A percentile compares a stretch with the other conserved stretches of the same genome.
Evolutionary conservation across 2,888 invertebrate genomes (phyloP).

Genomic region (Metallyticus violacea): DNA sequence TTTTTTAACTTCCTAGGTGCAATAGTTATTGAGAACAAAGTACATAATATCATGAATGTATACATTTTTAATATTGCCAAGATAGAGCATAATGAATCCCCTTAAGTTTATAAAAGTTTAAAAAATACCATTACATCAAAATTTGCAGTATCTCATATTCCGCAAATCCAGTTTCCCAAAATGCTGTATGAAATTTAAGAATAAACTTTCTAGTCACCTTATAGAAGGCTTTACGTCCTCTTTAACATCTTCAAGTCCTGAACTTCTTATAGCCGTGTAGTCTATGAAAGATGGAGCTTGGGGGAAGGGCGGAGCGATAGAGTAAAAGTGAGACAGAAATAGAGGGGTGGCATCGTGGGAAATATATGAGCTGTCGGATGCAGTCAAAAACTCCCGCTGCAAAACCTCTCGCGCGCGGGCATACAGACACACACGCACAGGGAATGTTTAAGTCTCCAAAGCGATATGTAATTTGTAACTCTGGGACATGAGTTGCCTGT

Average conservation of each 20-base stretch:
- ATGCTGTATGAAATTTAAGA: too few relatives aligned
- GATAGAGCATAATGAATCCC: too few relatives aligned
- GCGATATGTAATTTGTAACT: neutral
- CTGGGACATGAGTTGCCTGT: neutral
- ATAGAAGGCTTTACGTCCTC: neutral
- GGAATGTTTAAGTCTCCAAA: neutral
- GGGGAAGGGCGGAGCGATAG: neutral
- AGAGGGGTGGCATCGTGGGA: constrained; percentile 3
- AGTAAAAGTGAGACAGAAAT: neutral
- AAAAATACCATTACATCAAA: too few relatives aligned
- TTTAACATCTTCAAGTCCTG: neutral
- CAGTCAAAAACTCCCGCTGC: constrained; percentile 15
- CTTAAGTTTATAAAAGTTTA: too few relatives aligned
- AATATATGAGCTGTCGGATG: constrained; percentile 29
- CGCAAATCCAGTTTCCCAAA: too few relatives aligned
- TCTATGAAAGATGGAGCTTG: neutral
- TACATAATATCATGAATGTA: too few relatives aligned
- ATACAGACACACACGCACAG: too few relatives aligned
- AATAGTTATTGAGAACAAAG: too few relatives aligned
- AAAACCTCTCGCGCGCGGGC: neutral
- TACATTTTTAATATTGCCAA: too few relatives aligned
- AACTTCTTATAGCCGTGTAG: neutral
- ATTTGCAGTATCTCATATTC: too few relatives aligned
- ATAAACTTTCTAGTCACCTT: neutral
- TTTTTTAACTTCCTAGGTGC: too few relatives aligned